phyloP scores from a whole-genome alignment of 2,113 vertebrate species.

The Furnarius figulus region DNA sequence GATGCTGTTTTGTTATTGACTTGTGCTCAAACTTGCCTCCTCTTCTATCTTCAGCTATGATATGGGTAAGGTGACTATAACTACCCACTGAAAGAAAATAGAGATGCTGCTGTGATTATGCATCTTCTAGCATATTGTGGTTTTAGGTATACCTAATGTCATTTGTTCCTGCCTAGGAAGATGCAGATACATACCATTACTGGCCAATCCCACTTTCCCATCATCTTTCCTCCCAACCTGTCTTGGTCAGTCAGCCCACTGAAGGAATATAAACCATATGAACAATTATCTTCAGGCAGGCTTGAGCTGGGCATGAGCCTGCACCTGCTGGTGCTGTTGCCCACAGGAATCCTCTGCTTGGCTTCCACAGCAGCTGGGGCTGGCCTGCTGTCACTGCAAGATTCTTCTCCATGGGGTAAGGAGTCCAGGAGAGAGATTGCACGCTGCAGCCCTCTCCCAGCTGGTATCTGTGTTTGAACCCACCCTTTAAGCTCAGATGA shows the following conservation, averaged over 20 bases:
- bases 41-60: background rate
- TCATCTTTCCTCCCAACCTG: background rate
- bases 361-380: background rate
- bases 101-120: background rate
- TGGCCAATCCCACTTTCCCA: background rate
- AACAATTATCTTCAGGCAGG: background rate
- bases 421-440: background rate
- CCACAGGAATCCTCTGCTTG: background rate
- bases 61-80: background rate
- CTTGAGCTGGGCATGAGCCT: background rate
- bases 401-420: background rate
- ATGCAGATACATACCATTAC: background rate
- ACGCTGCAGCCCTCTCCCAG: background rate
- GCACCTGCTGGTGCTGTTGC: fast-evolving
- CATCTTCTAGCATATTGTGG: background rate
- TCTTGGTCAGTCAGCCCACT: background rate
- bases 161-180: background rate
- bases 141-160: background rate
- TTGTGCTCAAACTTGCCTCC: background rate
- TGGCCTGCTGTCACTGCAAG: background rate
- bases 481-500: background rate
- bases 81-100: background rate
- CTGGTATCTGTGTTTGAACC: background rate
- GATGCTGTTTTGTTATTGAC: background rate
- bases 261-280: background rate